phyloP scores from a whole-genome alignment of 2,888 invertebrate species.

The Caenorhabditis doughertyi region DNA sequence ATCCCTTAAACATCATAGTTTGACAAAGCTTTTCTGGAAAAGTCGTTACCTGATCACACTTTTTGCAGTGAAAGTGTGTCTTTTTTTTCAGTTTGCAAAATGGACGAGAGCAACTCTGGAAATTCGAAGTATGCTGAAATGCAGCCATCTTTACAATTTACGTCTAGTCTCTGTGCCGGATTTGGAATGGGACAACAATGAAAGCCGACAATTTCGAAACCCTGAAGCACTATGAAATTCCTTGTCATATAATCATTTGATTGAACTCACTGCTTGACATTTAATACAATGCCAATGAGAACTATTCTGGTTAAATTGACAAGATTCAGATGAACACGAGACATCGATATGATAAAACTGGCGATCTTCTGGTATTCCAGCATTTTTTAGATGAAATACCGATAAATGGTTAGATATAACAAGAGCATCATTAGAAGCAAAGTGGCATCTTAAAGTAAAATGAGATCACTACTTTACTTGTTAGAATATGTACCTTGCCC shows the following conservation, averaged over 20 bases:
- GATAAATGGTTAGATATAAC: constrained; percentile 66
- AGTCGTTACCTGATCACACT: constrained; percentile 63
- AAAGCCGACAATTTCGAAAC: constrained; percentile 41
- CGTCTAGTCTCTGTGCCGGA: constrained; percentile 25
- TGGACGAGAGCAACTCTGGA: constrained; percentile 70
- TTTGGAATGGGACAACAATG: constrained; percentile 31
- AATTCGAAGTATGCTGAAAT: neutral
- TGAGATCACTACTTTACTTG: too few relatives aligned
- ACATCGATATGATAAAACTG: constrained; percentile 53
- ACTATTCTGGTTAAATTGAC: constrained; percentile 52
- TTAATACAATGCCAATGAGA: constrained; percentile 69
- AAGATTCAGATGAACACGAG: constrained; percentile 19
- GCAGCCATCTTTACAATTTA: neutral
- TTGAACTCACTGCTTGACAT: constrained; percentile 43
- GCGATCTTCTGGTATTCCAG: constrained; percentile 36
- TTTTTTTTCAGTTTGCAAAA: constrained; percentile 76
- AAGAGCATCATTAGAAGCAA: constrained; percentile 67
- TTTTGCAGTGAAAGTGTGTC: constrained; percentile 71
- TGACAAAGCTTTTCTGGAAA: neutral
- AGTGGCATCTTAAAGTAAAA: constrained; percentile 69
- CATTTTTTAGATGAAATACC: constrained; percentile 53
- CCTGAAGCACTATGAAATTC: constrained; percentile 9
- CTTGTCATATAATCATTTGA: neutral
- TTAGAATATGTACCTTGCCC: too few relatives aligned
- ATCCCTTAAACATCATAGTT: constrained; percentile 54